Evolutionary conservation across 1,140 invertebrate species (phyloP).

Genomic region (Ceratoteleas bidentatus): DNA sequence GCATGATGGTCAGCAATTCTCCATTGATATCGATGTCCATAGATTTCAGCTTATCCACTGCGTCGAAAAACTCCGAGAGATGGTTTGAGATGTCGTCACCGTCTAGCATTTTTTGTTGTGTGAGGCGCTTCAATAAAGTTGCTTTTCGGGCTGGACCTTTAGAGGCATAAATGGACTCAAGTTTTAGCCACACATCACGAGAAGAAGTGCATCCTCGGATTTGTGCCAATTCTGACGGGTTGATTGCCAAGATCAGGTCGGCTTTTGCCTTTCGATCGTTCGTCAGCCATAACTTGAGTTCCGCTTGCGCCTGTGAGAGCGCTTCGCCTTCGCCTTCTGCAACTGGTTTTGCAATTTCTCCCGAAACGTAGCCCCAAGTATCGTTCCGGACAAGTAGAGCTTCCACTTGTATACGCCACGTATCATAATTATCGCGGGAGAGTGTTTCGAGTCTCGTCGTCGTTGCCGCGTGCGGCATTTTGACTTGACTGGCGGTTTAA

Average conservation of each 20-base stretch:
- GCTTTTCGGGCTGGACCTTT: conserved; percentile 7
- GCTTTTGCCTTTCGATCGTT: conserved; percentile 48
- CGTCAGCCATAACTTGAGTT: background rate
- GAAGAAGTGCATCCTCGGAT: conserved; percentile 61
- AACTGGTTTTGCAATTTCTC: background rate
- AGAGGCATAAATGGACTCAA: conserved; percentile 64
- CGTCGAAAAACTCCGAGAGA: conserved; percentile 12
- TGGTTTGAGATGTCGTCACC: conserved; percentile 5
- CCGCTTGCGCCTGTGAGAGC: background rate
- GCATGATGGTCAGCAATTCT: background rate
- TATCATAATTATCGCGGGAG: background rate
- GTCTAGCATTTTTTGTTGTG: conserved; percentile 5
- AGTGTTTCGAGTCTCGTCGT: background rate
- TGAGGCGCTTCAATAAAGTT: conserved; percentile 7
- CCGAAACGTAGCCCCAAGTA: background rate
- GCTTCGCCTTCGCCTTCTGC: conserved; percentile 1
- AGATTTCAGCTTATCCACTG: background rate
- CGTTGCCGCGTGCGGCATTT: background rate
- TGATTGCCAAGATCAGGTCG: conserved; percentile 34
- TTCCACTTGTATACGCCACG: background rate
- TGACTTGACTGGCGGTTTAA: background rate
- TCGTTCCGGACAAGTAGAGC: background rate
- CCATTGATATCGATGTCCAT: conserved; percentile 11
- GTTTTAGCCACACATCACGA: conserved; percentile 62
- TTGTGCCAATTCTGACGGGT: conserved; percentile 58